A percentile compares a stretch with the other conserved stretches of the same genome.
phyloP scores from a whole-genome alignment of 2,888 invertebrate genomes.

The Leptinotarsa peninsularis region DNA sequence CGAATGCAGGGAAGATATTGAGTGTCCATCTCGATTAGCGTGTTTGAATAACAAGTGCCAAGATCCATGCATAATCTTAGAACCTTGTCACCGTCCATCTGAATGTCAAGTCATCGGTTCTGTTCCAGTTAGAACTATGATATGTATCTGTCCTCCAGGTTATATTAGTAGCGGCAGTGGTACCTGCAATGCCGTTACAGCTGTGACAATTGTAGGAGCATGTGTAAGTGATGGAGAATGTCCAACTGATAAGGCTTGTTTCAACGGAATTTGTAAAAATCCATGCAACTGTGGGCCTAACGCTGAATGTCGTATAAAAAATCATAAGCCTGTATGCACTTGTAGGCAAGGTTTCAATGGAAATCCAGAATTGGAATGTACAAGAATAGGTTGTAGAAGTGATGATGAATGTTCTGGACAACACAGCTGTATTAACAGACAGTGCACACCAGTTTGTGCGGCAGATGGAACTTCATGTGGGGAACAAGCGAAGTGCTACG shows the following conservation, averaged over 20 bases:
- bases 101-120: constrained; percentile 85
- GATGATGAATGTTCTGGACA: constrained; percentile 85
- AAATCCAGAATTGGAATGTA: constrained; percentile 85
- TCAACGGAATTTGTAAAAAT: constrained; percentile 82
- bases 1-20: constrained; percentile 84
- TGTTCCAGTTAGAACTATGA: constrained; percentile 87
- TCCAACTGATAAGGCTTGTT: constrained; percentile 80
- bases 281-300: constrained; percentile 89
- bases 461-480: constrained; percentile 80
- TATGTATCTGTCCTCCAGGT: constrained; percentile 90
- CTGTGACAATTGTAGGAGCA: constrained; percentile 71
- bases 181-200: constrained; percentile 80
- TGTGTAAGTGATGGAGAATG: constrained; percentile 86
- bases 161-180: constrained; percentile 87
- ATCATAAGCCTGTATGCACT: constrained; percentile 89
- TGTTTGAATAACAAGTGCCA: constrained; percentile 86
- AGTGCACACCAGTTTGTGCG: constrained; percentile 85
- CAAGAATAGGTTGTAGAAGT: constrained; percentile 78
- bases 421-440: constrained; percentile 83
- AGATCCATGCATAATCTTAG: constrained; percentile 82
- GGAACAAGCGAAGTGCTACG: constrained; percentile 82
- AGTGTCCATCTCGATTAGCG: constrained; percentile 83
- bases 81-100: constrained; percentile 84
- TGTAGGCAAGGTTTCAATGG: constrained; percentile 84
- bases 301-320: constrained; percentile 84